Evolutionary conservation across 2,113 vertebrate species (phyloP).

Genomic region (Cisticola juncidis): DNA sequence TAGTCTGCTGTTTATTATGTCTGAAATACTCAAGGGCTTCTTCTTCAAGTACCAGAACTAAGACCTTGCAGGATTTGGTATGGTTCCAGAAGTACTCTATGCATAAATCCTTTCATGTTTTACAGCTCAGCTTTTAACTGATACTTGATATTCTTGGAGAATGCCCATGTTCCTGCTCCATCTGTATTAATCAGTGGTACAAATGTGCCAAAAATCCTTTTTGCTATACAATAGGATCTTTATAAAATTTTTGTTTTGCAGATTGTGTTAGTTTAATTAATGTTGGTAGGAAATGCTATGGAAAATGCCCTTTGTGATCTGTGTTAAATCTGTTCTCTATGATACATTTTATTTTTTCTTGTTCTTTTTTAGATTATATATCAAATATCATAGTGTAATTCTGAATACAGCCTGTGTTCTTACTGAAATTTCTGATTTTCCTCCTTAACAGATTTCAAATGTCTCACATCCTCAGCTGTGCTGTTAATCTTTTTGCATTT

Average conservation of each 20-base stretch:
- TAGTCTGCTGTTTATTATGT: conserved; percentile 48
- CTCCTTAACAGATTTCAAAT: not conserved
- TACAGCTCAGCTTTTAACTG: conserved; percentile 52
- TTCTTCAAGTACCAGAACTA: conserved; percentile 28
- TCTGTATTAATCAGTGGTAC: not conserved
- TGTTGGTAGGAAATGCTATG: not conserved
- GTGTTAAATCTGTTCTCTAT: not conserved
- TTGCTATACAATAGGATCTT: not conserved
- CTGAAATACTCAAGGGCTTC: conserved; percentile 17
- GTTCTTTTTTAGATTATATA: not conserved
- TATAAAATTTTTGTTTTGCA: not conserved
- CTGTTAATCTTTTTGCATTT: not conserved
- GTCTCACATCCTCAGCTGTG: not conserved
- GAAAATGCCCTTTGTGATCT: not conserved
- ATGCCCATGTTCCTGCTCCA: not conserved
- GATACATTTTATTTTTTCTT: not conserved
- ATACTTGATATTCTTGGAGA: conserved; percentile 50
- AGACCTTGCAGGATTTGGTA: not conserved
- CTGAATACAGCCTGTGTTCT: not conserved
- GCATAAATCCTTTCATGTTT: conserved; percentile 55
- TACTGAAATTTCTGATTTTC: not conserved
- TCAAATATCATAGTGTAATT: not conserved
- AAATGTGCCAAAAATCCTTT: conserved; percentile 49
- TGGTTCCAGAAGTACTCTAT: not conserved
- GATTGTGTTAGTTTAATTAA: not conserved